Conservation (phyloP, 1,140 invertebrate genomes). For the Drosophila ficusphila region DNA sequence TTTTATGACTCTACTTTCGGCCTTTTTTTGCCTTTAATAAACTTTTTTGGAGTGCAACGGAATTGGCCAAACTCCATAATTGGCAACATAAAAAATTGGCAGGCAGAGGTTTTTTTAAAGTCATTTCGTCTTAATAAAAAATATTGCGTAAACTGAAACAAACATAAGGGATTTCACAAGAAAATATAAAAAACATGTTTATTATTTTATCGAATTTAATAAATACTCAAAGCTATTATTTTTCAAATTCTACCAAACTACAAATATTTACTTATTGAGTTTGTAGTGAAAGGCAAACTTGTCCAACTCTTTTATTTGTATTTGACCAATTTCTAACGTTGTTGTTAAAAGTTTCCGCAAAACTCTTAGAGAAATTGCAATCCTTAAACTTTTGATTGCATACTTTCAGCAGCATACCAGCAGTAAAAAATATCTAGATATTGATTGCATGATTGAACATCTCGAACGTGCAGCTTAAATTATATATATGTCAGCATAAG, state of each 20-base stretch:
- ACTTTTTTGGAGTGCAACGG: slow-evolving; percentile 20
- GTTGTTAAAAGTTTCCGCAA: slow-evolving; percentile 4
- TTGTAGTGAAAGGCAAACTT: not conserved
- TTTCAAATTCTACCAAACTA: not conserved
- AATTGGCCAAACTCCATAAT: slow-evolving; percentile 18
- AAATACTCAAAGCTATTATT: not conserved
- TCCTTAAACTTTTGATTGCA: slow-evolving; percentile 38
- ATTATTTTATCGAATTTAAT: not conserved
- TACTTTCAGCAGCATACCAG: slow-evolving; percentile 2
- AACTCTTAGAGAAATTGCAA: slow-evolving; percentile 11
- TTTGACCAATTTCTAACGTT: not conserved
- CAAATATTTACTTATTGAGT: not conserved
- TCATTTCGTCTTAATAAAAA: not conserved
- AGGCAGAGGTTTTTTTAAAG: not conserved
- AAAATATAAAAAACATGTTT: no score
- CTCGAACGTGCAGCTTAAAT: slow-evolving; percentile 11
- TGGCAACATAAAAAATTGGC: slow-evolving; percentile 7
- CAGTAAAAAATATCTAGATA: slow-evolving; percentile 15
- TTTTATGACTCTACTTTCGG: slow-evolving; percentile 28
- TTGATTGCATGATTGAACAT: slow-evolving; percentile 20
- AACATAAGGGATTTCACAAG: no score
- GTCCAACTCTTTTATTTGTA: not conserved
- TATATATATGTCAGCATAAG: slow-evolving; percentile 13
- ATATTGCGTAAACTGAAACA: not conserved
- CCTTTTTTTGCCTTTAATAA: slow-evolving; percentile 25